Conservation (phyloP, 2,888 invertebrate species). For the Leptopilina drosophilae region DNA sequence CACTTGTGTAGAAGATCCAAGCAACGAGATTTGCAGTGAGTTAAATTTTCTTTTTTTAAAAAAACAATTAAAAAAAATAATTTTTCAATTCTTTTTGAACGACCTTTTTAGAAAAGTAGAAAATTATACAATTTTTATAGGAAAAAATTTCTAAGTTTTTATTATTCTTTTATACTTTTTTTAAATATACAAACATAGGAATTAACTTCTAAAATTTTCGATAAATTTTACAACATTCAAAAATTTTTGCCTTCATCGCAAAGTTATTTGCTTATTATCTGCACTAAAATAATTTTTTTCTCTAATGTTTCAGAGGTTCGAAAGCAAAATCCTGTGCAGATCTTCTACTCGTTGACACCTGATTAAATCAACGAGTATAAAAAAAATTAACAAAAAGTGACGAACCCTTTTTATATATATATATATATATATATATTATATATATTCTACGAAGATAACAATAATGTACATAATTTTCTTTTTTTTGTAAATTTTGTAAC, state of each 20-base stretch:
- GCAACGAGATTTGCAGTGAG: slow-evolving; percentile 76
- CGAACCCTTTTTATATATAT: slow-evolving; percentile 29
- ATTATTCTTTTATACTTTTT: slow-evolving; percentile 20
- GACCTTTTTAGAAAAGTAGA: background rate
- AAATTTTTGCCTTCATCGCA: background rate
- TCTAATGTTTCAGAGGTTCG: slow-evolving; percentile 80
- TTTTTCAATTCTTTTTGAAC: too few relatives aligned
- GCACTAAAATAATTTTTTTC: slow-evolving; percentile 44
- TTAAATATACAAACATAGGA: slow-evolving; percentile 26
- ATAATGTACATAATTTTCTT: slow-evolving; percentile 60
- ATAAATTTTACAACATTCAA: slow-evolving; percentile 3
- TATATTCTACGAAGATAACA: slow-evolving; percentile 45
- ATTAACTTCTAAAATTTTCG: slow-evolving; percentile 6
- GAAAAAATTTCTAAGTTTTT: slow-evolving; percentile 23
- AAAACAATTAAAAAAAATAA: too few relatives aligned
- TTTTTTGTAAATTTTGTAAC: slow-evolving; percentile 63
- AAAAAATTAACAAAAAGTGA: slow-evolving; percentile 45
- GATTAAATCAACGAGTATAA: slow-evolving; percentile 58
- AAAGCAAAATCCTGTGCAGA: slow-evolving; percentile 88
- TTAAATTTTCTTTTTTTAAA: slow-evolving; percentile 42
- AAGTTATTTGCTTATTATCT: background rate
- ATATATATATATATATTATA: too few relatives aligned
- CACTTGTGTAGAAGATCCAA: slow-evolving; percentile 83
- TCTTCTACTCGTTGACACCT: slow-evolving; percentile 82
- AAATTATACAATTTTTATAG: background rate